Conservation (phyloP, 2,113 vertebrate species). For the Archocentrus centrarchus region DNA sequence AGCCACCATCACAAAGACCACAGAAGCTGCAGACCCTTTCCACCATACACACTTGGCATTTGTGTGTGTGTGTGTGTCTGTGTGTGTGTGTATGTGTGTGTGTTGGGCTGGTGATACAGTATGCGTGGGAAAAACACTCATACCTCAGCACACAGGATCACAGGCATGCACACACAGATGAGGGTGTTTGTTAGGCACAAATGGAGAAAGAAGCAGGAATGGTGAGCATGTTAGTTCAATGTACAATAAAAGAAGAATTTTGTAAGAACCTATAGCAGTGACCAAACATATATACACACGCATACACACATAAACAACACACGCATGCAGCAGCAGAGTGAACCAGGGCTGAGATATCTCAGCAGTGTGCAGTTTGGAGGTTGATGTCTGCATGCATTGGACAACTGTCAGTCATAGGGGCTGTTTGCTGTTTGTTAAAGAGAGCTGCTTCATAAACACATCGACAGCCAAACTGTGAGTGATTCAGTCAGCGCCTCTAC, state of each 20-base stretch:
- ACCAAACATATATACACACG: constrained; percentile 32
- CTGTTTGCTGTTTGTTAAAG: constrained; percentile 54
- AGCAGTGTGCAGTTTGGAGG: constrained; percentile 25
- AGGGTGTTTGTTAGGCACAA: constrained; percentile 53
- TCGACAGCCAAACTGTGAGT: constrained; percentile 20
- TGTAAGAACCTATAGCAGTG: constrained; percentile 58
- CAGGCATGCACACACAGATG: constrained; percentile 45
- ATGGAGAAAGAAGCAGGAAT: constrained; percentile 60
- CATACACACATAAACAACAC: constrained; percentile 16
- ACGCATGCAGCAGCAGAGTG: constrained; percentile 22
- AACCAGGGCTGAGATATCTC: constrained; percentile 20
- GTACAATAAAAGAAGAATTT: constrained; percentile 33
- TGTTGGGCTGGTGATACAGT: constrained; percentile 12
- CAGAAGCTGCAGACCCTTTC: constrained; percentile 52
- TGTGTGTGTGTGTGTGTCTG: constrained; percentile 19
- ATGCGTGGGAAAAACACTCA: constrained; percentile 26
- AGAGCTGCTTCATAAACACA: constrained; percentile 36
- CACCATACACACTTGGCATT: constrained; percentile 11
- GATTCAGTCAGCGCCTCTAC: constrained; percentile 18
- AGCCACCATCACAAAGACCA: constrained; percentile 60
- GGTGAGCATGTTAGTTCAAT: constrained; percentile 55
- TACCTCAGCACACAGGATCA: constrained; percentile 40
- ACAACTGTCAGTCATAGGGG: constrained; percentile 44
- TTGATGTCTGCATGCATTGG: constrained; percentile 59
- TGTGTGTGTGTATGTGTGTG: constrained; percentile 38